Conservation (phyloP, 2,113 vertebrate genomes). For the Xyrauchen texanus region DNA sequence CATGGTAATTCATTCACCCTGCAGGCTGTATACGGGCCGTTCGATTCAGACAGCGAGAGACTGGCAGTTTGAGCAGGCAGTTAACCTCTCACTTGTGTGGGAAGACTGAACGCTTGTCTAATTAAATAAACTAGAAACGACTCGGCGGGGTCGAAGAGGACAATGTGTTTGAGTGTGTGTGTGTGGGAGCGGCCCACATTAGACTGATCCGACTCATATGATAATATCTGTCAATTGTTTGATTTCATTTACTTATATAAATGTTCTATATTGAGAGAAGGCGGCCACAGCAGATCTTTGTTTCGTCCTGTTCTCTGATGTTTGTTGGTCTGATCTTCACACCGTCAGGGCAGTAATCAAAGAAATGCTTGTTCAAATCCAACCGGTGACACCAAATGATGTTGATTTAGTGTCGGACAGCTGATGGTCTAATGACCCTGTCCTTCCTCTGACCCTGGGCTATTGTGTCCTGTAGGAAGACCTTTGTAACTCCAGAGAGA, state of each 20-base stretch:
- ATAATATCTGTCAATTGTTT: neutral
- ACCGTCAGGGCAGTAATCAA: neutral
- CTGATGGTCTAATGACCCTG: slow-evolving; percentile 28
- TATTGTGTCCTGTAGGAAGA: slow-evolving; percentile 22
- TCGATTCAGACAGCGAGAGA: slow-evolving; percentile 7
- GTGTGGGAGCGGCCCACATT: neutral
- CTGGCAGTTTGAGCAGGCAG: slow-evolving; percentile 6
- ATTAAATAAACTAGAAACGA: slow-evolving; percentile 38
- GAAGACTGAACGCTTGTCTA: slow-evolving; percentile 13
- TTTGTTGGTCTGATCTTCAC: neutral
- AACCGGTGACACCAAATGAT: neutral
- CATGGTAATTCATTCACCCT: slow-evolving; percentile 27
- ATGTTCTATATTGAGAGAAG: slow-evolving; percentile 7
- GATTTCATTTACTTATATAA: slow-evolving; percentile 18
- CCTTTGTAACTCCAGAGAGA: neutral
- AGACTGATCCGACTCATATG: neutral
- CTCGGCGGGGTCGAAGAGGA: slow-evolving; percentile 5
- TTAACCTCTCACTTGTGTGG: slow-evolving; percentile 33
- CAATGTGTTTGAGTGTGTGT: neutral
- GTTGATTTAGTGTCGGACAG: slow-evolving; percentile 28
- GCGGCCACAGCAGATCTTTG: neutral
- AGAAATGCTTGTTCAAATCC: neutral
- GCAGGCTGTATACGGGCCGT: slow-evolving; percentile 25
- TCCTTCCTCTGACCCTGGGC: slow-evolving; percentile 14
- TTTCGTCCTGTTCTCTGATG: neutral